These are phyloP conservation scores for Tenodera sinensis DNA, from an alignment of 2,888 invertebrate species.

Conservation along the genomic window DNA sequence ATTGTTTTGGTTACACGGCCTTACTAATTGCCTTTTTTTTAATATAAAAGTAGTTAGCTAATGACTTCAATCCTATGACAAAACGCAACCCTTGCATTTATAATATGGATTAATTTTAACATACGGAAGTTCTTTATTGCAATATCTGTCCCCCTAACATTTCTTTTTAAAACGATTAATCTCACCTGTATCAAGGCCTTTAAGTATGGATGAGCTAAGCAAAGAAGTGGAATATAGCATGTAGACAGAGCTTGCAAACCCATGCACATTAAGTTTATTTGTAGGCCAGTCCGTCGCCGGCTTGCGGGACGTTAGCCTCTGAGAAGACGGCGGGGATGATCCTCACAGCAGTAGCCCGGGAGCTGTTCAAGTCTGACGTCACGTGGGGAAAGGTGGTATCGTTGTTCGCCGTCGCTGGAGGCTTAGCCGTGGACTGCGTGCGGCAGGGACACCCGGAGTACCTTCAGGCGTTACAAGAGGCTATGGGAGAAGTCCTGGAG, in stretches of 20 bases:
- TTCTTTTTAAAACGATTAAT: no score
- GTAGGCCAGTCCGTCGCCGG: constrained; percentile 53
- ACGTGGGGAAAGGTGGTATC: constrained; percentile 81
- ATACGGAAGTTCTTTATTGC: no score
- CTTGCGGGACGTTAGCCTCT: constrained; percentile 54
- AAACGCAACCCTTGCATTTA: no score
- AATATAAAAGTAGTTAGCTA: no score
- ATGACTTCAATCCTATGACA: no score
- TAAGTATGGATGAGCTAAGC: neutral
- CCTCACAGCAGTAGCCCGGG: constrained; percentile 65
- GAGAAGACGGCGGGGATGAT: constrained; percentile 60
- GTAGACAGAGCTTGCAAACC: no score
- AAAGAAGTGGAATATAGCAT: neutral
- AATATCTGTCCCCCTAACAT: no score
- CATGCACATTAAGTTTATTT: neutral
- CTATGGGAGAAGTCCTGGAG: constrained; percentile 69
- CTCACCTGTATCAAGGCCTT: no score
- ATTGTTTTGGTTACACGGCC: no score
- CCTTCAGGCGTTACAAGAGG: constrained; percentile 71
- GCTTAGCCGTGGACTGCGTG: constrained; percentile 76
- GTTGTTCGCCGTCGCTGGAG: constrained; percentile 77
- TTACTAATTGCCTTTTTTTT: no score
- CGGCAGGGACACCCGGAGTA: constrained; percentile 73
- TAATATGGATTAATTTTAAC: no score
- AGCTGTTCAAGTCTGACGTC: constrained; percentile 66